Conservation (phyloP, 2,888 invertebrate genomes). For the Sisyra nigra region DNA sequence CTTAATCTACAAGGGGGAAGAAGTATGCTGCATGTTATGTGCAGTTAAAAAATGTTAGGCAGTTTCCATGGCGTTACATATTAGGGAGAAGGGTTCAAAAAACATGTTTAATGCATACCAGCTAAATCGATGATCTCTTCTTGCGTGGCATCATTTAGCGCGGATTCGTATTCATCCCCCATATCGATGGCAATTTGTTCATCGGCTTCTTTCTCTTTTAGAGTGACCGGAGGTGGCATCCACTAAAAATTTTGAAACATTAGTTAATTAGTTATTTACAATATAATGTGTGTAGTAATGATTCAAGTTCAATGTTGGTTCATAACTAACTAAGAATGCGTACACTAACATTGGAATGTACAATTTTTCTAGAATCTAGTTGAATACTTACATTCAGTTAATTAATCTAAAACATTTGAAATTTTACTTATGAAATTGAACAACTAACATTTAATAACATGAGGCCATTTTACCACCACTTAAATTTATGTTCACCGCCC, state of each 20-base stretch:
- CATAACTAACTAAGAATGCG: background rate
- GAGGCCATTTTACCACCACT: too few species aligned
- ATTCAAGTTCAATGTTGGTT: slow-evolving; percentile 5
- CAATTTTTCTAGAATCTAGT: too few species aligned
- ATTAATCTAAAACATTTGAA: too few species aligned
- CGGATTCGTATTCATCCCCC: slow-evolving; percentile 86
- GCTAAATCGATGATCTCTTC: slow-evolving; percentile 98
- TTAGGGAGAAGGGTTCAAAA: too few species aligned
- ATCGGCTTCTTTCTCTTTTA: slow-evolving; percentile 62
- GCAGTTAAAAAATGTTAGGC: too few species aligned
- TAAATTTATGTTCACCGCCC: too few species aligned
- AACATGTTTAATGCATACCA: slow-evolving; percentile 32
- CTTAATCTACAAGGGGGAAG: too few species aligned
- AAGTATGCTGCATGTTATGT: too few species aligned
- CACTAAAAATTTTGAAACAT: slow-evolving; percentile 36
- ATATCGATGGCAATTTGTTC: slow-evolving; percentile 88
- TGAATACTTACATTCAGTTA: too few species aligned
- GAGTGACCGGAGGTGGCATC: slow-evolving; percentile 60
- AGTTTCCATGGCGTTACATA: slow-evolving; percentile 6
- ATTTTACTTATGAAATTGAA: too few species aligned
- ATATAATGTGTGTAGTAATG: background rate
- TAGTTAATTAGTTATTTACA: slow-evolving; percentile 6
- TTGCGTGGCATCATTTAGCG: slow-evolving; percentile 75
- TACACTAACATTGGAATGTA: background rate
- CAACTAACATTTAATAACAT: too few species aligned